Percentiles rank a stretch among this genome's conserved stretches.
phyloP scores from a whole-genome alignment of 2,797 vertebrate genomes.

The Sebastes hopkinsi region DNA sequence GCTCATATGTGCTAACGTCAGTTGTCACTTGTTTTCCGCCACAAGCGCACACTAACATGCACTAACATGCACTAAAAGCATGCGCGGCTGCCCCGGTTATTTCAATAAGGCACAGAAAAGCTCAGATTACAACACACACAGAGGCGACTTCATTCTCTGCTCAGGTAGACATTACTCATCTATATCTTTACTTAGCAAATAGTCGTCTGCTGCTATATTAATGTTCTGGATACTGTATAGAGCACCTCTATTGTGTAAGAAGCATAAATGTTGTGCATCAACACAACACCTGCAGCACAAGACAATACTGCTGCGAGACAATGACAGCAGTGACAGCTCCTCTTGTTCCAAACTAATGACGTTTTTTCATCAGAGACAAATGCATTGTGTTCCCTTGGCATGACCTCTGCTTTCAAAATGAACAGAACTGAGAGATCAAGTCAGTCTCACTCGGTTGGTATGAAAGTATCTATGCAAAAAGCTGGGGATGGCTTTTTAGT shows the following conservation, averaged over 20 bases:
- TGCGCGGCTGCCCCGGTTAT: no score
- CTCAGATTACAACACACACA: no score
- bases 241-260: not conserved
- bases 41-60: no score
- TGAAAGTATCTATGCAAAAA: conserved; percentile 8
- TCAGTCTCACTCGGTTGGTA: not conserved
- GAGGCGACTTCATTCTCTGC: not conserved
- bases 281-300: not conserved
- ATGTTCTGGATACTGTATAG: not conserved
- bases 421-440: not conserved
- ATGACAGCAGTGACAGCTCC: not conserved
- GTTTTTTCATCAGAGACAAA: conserved; percentile 9
- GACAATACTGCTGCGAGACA: not conserved
- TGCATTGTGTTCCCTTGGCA: not conserved
- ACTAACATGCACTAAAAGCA: no score
- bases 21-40: no score
- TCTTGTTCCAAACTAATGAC: not conserved
- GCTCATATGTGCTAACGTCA: no score
- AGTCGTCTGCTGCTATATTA: not conserved
- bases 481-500: not conserved
- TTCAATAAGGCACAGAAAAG: no score
- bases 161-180: not conserved
- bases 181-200: not conserved
- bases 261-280: not conserved
- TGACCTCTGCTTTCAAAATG: conserved; percentile 19